Conservation (phyloP, 2,797 vertebrate species). For the Pipistrellus kuhlii region DNA sequence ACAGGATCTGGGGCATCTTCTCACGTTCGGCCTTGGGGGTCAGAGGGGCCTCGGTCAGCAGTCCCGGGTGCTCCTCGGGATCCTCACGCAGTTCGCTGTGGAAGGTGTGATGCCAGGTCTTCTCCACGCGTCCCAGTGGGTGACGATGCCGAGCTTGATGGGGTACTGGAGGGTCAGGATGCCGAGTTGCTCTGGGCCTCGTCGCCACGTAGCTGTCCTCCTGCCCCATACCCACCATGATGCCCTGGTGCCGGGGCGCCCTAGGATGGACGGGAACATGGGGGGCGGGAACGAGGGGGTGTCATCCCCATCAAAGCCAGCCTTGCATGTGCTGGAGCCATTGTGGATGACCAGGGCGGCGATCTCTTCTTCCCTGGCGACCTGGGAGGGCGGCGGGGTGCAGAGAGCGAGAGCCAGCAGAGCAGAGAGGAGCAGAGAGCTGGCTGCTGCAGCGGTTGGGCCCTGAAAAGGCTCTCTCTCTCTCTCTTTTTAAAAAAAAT, state of each 20-base stretch:
- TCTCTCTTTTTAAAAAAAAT: no score
- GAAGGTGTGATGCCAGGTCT: constrained; percentile 95
- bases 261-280: constrained; percentile 90
- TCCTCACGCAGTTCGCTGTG: constrained; percentile 93
- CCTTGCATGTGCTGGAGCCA: constrained; percentile 91
- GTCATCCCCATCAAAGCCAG: constrained; percentile 90
- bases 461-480: no score
- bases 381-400: not conserved
- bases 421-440: no score
- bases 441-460: no score
- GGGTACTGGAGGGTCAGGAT: constrained; percentile 89
- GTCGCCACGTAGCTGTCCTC: constrained; percentile 89
- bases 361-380: constrained; percentile 88
- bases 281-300: constrained; percentile 51
- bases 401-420: no score
- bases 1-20: constrained; percentile 91
- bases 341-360: constrained; percentile 90
- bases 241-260: constrained; percentile 89
- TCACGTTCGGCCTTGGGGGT: constrained; percentile 94
- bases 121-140: constrained; percentile 95
- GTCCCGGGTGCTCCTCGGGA: constrained; percentile 92
- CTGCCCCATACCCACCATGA: constrained; percentile 91
- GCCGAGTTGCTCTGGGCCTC: constrained; percentile 90
- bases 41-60: constrained; percentile 93
- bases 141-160: constrained; percentile 87